Evolutionary conservation across 2,113 vertebrate genomes (phyloP), one percentile per base, ranked within the genome.

Genomic region (Gorsachius goisagi): DNA sequence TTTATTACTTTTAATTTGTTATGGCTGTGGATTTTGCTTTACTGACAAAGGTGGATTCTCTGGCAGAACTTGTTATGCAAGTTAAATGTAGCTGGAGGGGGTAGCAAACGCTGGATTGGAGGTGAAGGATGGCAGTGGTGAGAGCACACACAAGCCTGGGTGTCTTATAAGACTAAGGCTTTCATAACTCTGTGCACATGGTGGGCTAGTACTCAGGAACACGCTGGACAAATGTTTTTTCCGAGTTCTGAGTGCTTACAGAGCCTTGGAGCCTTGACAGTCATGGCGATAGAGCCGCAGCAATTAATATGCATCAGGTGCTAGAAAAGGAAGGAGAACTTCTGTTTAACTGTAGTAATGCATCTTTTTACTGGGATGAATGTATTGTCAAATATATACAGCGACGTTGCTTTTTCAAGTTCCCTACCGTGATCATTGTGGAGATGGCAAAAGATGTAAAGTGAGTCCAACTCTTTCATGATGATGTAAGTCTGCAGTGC

Each of bases 1-100:
- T 90, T 92, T 93, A 85, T 92, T 93, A 32, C 81, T 82, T 47
- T 73, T 85, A 73, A 91, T 89, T 86, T 90, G 64, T 87, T 93
- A 59, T 73, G 84, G 58, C 37, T 93, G 45, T 35, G 67, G 49
- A 58, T 95, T 66, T 74, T 92, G 55, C 74, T 79, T 79, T 91
- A 62, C 53, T 75, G 79, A 41, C 86, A 73, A 41, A 85, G 62
- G 93, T 91, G 67, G 86, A 81, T 89, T 69, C 64, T 87, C 94
- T 87, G 83, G 90, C 83, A 60, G 59, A 96, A 94, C 90, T 93
- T 9, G 89, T 88, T 85, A 12, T 52, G 60, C 80, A 66, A 76
- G 91, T 82, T 76, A 15, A 62, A 23, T 49, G 50, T 80, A 82
- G 55, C 81, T 68, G 72, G 56, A 73, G 59, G 37, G 60, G 86